Percentiles rank a stretch among this genome's conserved stretches.
Evolutionary conservation across 1,140 invertebrate species (phyloP).

Genomic region (Macrobrachium nipponense): DNA sequence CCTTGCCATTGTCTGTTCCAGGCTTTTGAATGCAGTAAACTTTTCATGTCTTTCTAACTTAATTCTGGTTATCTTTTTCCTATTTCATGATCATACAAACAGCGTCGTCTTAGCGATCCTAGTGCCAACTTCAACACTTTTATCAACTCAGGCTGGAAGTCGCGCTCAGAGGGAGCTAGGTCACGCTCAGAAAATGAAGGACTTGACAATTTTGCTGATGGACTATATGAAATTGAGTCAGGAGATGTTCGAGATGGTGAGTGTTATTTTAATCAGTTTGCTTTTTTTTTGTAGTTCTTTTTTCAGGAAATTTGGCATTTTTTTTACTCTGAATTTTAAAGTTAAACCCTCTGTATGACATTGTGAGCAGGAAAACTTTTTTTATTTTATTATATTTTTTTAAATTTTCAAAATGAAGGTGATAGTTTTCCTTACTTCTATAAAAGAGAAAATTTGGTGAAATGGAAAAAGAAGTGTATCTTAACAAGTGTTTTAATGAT

Average conservation of each 20-base stretch:
- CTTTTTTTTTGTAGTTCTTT: background rate
- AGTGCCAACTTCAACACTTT: slow-evolving; percentile 93
- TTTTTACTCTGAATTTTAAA: background rate
- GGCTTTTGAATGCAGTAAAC: too few relatives aligned
- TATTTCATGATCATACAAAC: slow-evolving; percentile 65
- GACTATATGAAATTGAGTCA: slow-evolving; percentile 91
- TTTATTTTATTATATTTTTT: too few relatives aligned
- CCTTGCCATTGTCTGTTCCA: too few relatives aligned
- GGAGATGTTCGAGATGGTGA: slow-evolving; percentile 93
- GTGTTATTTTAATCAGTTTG: slow-evolving; percentile 54
- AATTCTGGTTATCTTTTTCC: slow-evolving; percentile 21
- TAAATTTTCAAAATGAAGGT: too few relatives aligned
- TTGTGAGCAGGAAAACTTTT: too few relatives aligned
- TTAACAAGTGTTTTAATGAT: too few relatives aligned
- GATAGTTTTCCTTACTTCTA: too few relatives aligned
- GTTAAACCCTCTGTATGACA: too few relatives aligned
- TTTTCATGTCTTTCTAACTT: too few relatives aligned
- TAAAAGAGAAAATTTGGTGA: too few relatives aligned
- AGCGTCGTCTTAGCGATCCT: slow-evolving; percentile 92
- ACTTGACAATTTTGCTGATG: slow-evolving; percentile 81
- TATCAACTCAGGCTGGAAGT: slow-evolving; percentile 73
- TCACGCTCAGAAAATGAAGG: slow-evolving; percentile 93
- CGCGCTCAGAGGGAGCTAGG: slow-evolving; percentile 72
- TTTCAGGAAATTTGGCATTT: background rate
- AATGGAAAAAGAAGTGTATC: too few relatives aligned